Evolutionary conservation across 1,140 invertebrate species (phyloP).

Genomic region (Drosophila insularis): DNA sequence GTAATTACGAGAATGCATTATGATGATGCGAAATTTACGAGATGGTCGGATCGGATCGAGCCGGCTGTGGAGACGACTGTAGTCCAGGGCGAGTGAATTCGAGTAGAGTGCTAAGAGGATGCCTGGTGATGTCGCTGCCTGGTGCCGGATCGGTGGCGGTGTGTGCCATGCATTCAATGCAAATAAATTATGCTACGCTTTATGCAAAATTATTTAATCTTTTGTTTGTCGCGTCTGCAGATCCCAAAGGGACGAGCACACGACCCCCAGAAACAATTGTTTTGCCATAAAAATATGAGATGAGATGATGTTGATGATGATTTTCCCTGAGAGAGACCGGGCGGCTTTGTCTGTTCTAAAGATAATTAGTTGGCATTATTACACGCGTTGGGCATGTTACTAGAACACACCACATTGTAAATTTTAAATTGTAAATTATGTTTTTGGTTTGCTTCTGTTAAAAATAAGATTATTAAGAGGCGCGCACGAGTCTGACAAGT

Average conservation of each 20-base stretch:
- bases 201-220: constrained; percentile 82
- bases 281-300: constrained; percentile 74
- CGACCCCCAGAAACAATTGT: constrained; percentile 53
- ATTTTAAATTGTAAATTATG: constrained; percentile 60
- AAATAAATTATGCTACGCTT: constrained; percentile 81
- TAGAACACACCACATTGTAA: constrained; percentile 20
- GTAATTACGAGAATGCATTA: constrained; percentile 81
- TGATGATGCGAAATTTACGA: constrained; percentile 81
- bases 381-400: constrained; percentile 40
- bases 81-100: neutral
- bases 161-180: constrained; percentile 79
- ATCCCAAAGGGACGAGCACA: constrained; percentile 1
- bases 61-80: constrained; percentile 13
- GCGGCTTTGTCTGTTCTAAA: constrained; percentile 64
- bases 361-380: constrained; percentile 78
- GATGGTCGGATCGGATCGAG: constrained; percentile 41
- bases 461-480: constrained; percentile 50
- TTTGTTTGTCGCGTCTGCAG: constrained; percentile 71
- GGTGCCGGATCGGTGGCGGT: constrained; percentile 71
- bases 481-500: constrained; percentile 28
- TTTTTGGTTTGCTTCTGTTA: constrained; percentile 24
- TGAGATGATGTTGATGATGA: constrained; percentile 44
- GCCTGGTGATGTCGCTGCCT: neutral
- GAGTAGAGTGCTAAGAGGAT: neutral
- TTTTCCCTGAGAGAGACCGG: constrained; percentile 30